Conservation (phyloP, 2,888 invertebrate genomes). For the Drosophila setosimentum region DNA sequence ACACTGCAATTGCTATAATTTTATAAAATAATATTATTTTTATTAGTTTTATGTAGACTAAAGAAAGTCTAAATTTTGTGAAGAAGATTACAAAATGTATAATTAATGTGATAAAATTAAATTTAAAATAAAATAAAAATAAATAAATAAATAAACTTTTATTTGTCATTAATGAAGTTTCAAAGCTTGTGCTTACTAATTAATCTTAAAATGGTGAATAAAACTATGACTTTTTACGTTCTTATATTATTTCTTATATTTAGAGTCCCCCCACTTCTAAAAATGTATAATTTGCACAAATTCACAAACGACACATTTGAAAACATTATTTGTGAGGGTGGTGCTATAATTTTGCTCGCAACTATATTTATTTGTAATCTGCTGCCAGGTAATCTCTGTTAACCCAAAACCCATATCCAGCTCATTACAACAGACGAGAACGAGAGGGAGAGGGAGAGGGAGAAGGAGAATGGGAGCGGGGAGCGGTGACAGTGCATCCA, state of each 20-base stretch:
- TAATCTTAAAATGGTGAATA: not conserved
- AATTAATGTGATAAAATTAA: not conserved
- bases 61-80: accelerated
- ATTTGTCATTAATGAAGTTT: not conserved
- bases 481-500: slow-evolving; percentile 45
- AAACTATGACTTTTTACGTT: not conserved
- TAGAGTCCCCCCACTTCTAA: accelerated
- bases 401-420: slow-evolving; percentile 15
- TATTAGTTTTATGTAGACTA: not conserved
- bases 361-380: slow-evolving; percentile 58
- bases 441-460: not conserved
- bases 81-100: not conserved
- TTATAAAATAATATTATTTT: too few species aligned
- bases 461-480: not conserved
- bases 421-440: slow-evolving; percentile 59
- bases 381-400: slow-evolving; percentile 70
- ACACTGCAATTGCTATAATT: not conserved
- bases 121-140: not conserved
- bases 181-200: not conserved
- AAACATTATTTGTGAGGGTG: not conserved
- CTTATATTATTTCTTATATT: not conserved
- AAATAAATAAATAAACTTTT: not conserved
- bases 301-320: not conserved
- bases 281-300: not conserved
- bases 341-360: not conserved